A percentile compares a stretch with the other conserved stretches of the same genome.
Conservation (phyloP, 2,113 vertebrate species). For the Chaetorhynchus papuensis region DNA sequence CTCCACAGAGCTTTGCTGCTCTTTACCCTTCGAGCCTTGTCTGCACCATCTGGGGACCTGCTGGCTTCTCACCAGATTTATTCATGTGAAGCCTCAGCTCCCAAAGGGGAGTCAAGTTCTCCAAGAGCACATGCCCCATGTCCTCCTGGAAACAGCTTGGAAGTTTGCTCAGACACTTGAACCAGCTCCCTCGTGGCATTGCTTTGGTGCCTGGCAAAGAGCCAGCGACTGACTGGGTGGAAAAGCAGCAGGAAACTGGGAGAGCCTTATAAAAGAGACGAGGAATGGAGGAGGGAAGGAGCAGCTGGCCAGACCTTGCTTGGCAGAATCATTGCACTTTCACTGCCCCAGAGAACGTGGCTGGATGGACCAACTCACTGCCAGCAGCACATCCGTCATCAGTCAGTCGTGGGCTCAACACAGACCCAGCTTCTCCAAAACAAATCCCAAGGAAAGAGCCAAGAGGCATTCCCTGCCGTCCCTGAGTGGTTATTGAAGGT, state of each 20-base stretch:
- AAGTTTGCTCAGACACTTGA: neutral
- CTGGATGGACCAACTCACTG: neutral
- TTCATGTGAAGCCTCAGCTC: neutral
- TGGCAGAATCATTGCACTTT: neutral
- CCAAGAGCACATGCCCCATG: accelerated
- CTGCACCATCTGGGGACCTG: neutral
- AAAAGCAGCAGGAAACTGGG: neutral
- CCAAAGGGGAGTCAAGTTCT: accelerated
- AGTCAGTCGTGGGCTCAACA: neutral
- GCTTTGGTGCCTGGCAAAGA: neutral
- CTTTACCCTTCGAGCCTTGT: neutral
- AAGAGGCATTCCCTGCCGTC: neutral
- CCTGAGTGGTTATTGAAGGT: neutral
- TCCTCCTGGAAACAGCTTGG: neutral
- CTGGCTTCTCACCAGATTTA: neutral
- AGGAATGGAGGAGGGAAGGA: neutral
- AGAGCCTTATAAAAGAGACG: neutral
- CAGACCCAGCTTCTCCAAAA: neutral
- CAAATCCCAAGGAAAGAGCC: neutral
- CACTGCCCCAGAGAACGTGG: neutral
- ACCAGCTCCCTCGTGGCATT: neutral
- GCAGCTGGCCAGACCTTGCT: neutral
- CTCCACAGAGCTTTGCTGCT: neutral
- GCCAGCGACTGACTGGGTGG: neutral
- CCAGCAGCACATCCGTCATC: neutral